Evolutionary conservation across 2,888 invertebrate genomes (phyloP).

Genomic region (Asteroscopus sphinx): DNA sequence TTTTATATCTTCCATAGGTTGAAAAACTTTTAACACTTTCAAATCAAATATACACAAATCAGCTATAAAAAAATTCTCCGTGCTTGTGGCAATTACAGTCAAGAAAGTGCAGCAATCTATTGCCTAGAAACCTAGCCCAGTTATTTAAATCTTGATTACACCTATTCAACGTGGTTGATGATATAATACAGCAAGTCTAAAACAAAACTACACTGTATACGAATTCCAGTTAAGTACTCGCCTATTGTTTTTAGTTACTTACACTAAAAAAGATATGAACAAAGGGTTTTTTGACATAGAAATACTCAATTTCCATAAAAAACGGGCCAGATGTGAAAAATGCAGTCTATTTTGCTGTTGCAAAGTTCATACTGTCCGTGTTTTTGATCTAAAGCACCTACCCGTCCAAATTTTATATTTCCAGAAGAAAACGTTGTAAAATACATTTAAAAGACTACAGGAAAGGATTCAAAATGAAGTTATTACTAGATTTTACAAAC

Average conservation of each 20-base stretch:
- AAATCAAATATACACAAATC: too few species aligned
- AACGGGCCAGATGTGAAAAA: slow-evolving; percentile 31
- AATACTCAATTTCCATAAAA: slow-evolving; percentile 24
- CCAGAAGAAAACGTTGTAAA: too few species aligned
- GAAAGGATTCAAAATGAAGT: too few species aligned
- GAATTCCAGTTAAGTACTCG: neutral
- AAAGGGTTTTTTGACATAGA: slow-evolving; percentile 1
- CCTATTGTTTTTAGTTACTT: slow-evolving; percentile 4
- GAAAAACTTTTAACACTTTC: too few species aligned
- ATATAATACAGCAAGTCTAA: neutral
- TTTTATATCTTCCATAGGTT: too few species aligned
- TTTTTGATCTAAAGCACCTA: slow-evolving; percentile 27
- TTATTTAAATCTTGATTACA: slow-evolving; percentile 16
- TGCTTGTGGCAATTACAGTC: neutral
- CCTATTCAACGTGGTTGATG: neutral
- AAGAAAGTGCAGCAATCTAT: neutral
- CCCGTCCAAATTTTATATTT: slow-evolving; percentile 1
- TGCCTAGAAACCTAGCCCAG: neutral
- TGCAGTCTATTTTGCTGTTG: slow-evolving; percentile 27
- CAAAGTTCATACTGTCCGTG: slow-evolving; percentile 19
- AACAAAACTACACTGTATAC: neutral
- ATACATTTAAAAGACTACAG: too few species aligned
- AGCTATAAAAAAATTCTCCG: too few species aligned
- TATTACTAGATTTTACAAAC: too few species aligned
- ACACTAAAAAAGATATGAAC: slow-evolving; percentile 8